Evolutionary conservation across 2,797 vertebrate genomes (phyloP), one percentile per base, ranked within the genome.

Genomic region (Microctenopoma lineatum): DNA sequence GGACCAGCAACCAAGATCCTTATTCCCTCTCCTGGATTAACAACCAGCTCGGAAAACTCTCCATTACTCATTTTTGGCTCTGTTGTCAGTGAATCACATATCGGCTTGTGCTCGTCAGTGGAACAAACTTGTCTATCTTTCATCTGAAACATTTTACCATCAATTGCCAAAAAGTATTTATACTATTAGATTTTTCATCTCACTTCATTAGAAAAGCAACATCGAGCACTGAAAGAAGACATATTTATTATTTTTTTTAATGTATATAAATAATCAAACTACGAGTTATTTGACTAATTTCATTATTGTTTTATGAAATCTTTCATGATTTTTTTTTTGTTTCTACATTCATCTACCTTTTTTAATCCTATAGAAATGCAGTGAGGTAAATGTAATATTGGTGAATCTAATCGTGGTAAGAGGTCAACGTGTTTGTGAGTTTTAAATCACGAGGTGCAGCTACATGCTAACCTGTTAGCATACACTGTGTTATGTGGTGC

Each of bases 251-350:
- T 77, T 70, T 76, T 81, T 84, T 65, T 69, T 66, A 51, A 70
- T 88, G 78, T 89, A 91, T 88, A 84, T 83, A 88, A 83, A 55
- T 64, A 11, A 25, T 44, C 32, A 70, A 75, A 62, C 32, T 1
- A 32, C 45, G 67, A 80, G 77, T 36, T 41, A 5, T 54, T 27
- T 15, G 32, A 56, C 48, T 25, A 0, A 72, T 70, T 57, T 69
- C 67, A 32, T 64, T 36, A 3, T 69, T 71, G 21, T 84, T 57
- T 54, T 71, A 73, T 42, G 74, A 79, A 41, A 70, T 68, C 68
- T 84, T 82, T 75, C 71, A 77, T 75, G 55, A 72, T 66, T 66
- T 36, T 48, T 67, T 58, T 36, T 48, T 67, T 58, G 53, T 84
- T 36, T 84, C 47, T 83, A 55, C 85, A 70, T 87, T 68, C 39